Evolutionary conservation across 2,888 invertebrate species (phyloP), one percentile per base, ranked within the genome.

Genomic region (Orthosia gothica): DNA sequence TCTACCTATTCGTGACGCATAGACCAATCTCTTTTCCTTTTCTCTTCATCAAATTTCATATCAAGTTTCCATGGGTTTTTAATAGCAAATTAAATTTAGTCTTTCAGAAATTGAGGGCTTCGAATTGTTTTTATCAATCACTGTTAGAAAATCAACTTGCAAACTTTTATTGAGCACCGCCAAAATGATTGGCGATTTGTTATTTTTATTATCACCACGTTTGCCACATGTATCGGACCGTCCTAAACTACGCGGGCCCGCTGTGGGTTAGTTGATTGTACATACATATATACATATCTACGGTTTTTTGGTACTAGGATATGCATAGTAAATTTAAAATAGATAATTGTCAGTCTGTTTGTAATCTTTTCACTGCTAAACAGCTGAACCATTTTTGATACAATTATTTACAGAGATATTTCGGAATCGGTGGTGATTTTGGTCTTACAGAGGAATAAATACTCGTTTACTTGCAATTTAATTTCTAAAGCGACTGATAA

Each of bases 401-500:
- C 9, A 40, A 40, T 40, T 9, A 40, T 40, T 40, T 7, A 1
- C 9, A 40, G 40, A 40, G 40, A 40, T 40, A 40, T 40, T 40
- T 40, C 32, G 32, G 7, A 32, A 32, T 32, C 7, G 7, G 7
- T 54, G 16, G 16, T 16, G 23, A 71, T 23, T 70, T 50, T 11
- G 5, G 0, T 9, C 0, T n/a, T 7, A 16, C 26, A 70, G 32
- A 15, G 15, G 5, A 15, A 20, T 32, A 49, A 62, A 26, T n/a
- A 3, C 1, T 40, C 9, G 0, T 2, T 55, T 23, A 18, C 26
- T 23, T 5, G n/a, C 4, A 16, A 18, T 18, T 13, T 26, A 7
- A 50, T 49, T 20, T 18, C 47, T 47, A 32, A 65, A 32, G 23
- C 50, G 16, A 68, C 63, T 76, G 57, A 65, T 54, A 49, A 68